phyloP scores from a whole-genome alignment of 1,140 invertebrate species.

The Theocolax elegans region DNA sequence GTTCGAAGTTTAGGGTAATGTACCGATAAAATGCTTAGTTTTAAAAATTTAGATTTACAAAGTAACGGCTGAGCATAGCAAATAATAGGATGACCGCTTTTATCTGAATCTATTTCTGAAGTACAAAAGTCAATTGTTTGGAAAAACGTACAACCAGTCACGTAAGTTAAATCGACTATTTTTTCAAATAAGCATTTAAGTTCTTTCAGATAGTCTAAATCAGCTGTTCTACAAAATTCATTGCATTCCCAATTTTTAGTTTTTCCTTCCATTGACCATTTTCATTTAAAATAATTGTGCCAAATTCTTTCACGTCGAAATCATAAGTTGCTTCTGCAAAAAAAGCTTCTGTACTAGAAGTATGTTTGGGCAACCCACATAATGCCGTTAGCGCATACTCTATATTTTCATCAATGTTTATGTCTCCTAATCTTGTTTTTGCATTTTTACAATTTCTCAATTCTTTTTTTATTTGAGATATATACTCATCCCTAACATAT shows the following conservation, averaged over 20 bases:
- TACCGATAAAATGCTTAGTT: too few relatives aligned
- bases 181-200: background rate
- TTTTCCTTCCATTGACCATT: background rate
- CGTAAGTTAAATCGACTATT: background rate
- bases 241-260: background rate
- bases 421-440: background rate
- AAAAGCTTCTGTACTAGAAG: background rate
- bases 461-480: too few relatives aligned
- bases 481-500: too few relatives aligned
- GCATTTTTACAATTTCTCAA: background rate
- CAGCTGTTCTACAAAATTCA: background rate
- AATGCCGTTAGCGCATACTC: background rate
- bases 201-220: background rate
- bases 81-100: background rate
- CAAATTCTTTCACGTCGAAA: too few relatives aligned
- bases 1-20: too few relatives aligned
- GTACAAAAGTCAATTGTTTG: too few relatives aligned
- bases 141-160: background rate
- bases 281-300: slow-evolving; percentile 1
- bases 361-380: background rate
- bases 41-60: too few relatives aligned
- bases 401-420: too few relatives aligned
- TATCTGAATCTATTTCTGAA: background rate
- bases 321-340: too few relatives aligned
- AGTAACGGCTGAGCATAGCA: too few relatives aligned